Percentiles rank a stretch among this genome's conserved stretches.
phyloP scores from a whole-genome alignment of 2,888 invertebrate genomes.

The Glyphotaelius pellucidus region DNA sequence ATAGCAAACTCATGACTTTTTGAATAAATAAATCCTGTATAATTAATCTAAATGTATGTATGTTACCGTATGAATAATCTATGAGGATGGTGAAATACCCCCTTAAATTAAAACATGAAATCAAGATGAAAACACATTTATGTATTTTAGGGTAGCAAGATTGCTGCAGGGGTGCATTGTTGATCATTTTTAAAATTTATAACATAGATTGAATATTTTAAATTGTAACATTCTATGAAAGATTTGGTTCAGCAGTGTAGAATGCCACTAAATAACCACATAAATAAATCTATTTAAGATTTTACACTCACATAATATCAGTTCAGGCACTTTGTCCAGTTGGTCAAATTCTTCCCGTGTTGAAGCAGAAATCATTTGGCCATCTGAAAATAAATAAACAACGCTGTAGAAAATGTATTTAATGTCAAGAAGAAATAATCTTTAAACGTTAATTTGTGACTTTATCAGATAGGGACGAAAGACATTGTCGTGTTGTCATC shows the following conservation, averaged over 20 bases:
- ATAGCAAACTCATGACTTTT: no score
- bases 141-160: no score
- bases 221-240: not conserved
- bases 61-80: no score
- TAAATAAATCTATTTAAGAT: not conserved
- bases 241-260: not conserved
- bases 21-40: no score
- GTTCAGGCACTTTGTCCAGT: not conserved
- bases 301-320: not conserved
- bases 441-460: conserved; percentile 8
- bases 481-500: conserved; percentile 64
- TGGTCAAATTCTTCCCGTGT: not conserved
- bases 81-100: no score
- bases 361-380: not conserved
- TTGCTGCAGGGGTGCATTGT: no score
- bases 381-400: not conserved
- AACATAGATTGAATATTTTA: no score
- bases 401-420: not conserved
- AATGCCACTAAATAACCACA: no score
- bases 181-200: no score
- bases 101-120: no score
- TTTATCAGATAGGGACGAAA: conserved; percentile 65
- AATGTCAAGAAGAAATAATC: not conserved
- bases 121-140: no score
- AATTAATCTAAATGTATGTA: no score